These are phyloP conservation scores for Esperia sulphurella DNA, from an alignment of 2,888 invertebrate genomes.

Conservation along the genomic window DNA sequence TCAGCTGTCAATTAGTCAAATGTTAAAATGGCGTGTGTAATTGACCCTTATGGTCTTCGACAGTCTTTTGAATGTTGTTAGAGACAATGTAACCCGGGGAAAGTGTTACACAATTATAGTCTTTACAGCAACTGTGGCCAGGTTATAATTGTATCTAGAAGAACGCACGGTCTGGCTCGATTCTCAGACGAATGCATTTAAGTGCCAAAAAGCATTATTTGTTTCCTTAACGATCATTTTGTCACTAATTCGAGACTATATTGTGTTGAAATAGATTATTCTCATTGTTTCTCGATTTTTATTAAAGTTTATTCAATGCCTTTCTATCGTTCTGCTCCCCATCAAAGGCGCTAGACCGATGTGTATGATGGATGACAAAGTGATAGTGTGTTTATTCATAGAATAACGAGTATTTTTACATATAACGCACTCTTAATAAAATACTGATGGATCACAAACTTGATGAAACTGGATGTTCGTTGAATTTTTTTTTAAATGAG, in stretches of 20 bases:
- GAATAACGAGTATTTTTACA: slow-evolving; percentile 10
- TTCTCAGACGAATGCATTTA: slow-evolving; percentile 10
- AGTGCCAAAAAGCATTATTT: slow-evolving; percentile 24
- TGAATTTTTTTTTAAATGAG: too few species aligned
- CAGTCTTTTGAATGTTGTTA: slow-evolving; percentile 9
- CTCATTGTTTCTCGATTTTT: not conserved
- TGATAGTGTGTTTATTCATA: slow-evolving; percentile 5
- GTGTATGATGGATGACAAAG: not conserved
- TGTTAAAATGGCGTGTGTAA: slow-evolving; percentile 3
- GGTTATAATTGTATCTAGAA: slow-evolving; percentile 18
- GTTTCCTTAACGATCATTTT: slow-evolving; percentile 5
- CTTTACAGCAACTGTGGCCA: slow-evolving; percentile 12
- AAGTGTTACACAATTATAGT: slow-evolving; percentile 17
- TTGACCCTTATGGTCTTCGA: slow-evolving; percentile 7
- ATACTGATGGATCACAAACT: too few species aligned
- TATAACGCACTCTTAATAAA: too few species aligned
- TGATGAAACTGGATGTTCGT: too few species aligned
- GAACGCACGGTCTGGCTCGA: slow-evolving; percentile 19
- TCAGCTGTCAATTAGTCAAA: slow-evolving; percentile 4
- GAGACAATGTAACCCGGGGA: slow-evolving; percentile 13
- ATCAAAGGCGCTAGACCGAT: slow-evolving; percentile 2
- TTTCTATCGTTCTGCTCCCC: not conserved
- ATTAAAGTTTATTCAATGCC: not conserved
- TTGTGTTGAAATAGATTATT: not conserved
- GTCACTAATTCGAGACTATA: not conserved